phyloP scores from a whole-genome alignment of 1,140 invertebrate genomes.

The Augochlora pura region DNA sequence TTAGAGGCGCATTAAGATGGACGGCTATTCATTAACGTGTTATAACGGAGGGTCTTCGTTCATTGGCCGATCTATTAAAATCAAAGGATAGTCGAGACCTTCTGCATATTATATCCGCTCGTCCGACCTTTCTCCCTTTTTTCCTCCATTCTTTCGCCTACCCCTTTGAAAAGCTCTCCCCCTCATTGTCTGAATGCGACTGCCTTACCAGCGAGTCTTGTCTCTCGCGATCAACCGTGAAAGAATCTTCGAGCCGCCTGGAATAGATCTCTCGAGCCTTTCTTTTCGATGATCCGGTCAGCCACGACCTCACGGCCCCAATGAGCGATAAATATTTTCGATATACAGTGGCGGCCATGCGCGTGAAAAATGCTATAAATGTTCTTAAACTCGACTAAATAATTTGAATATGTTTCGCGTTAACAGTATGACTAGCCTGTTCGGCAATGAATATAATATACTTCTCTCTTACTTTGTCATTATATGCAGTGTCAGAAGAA shows the following conservation, averaged over 20 bases:
- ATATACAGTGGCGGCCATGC: no score
- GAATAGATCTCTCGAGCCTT: background rate
- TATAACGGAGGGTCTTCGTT: slow-evolving; percentile 53
- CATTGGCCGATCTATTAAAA: slow-evolving; percentile 61
- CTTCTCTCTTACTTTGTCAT: no score
- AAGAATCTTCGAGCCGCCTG: background rate
- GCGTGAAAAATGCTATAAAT: no score
- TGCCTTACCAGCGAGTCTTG: slow-evolving; percentile 24
- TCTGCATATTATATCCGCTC: slow-evolving; percentile 48
- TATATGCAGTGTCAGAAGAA: no score
- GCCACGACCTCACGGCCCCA: no score
- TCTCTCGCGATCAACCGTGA: slow-evolving; percentile 36
- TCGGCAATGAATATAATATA: no score
- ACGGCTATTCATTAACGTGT: slow-evolving; percentile 62
- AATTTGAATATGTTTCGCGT: no score
- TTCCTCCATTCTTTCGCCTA: background rate
- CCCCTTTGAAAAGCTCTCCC: slow-evolving; percentile 36
- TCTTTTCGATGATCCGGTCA: background rate
- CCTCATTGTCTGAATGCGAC: slow-evolving; percentile 43
- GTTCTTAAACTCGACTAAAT: no score
- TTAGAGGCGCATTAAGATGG: slow-evolving; percentile 61
- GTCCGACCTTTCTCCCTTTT: slow-evolving; percentile 14
- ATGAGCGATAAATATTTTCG: no score
- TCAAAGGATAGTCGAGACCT: slow-evolving; percentile 56
- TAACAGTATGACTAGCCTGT: no score